Evolutionary conservation across 1,140 invertebrate genomes (phyloP).

Genomic region (Galendromus occidentalis): DNA sequence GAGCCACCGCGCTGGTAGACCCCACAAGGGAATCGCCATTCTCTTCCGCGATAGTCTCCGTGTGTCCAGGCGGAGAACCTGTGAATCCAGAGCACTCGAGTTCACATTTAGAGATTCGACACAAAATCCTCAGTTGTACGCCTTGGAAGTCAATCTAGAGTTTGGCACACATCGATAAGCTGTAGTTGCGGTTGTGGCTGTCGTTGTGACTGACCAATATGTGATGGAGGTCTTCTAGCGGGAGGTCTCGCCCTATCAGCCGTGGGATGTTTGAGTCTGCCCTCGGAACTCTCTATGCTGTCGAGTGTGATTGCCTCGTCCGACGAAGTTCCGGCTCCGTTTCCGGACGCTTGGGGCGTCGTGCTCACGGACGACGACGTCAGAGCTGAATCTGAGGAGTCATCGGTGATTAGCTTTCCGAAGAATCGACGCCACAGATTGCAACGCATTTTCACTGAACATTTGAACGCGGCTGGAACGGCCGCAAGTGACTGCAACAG

Average conservation of each 20-base stretch:
- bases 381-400: no score
- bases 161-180: no score
- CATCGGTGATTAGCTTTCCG: background rate
- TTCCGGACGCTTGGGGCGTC: no score
- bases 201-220: background rate
- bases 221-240: slow-evolving; percentile 9
- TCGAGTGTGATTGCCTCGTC: slow-evolving; percentile 1
- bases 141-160: no score
- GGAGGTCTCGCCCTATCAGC: slow-evolving; percentile 9
- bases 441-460: background rate
- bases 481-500: no score
- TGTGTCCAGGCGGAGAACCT: slow-evolving; percentile 11
- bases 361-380: no score
- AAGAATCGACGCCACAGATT: background rate
- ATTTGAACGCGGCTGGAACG: background rate
- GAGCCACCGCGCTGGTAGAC: slow-evolving; percentile 7
- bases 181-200: no score
- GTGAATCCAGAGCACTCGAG: background rate
- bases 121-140: no score
- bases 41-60: background rate
- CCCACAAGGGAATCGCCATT: slow-evolving; percentile 5
- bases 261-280: background rate
- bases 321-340: background rate
- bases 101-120: no score
- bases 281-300: slow-evolving; percentile 1